These are phyloP conservation scores for Seira ritae DNA, from an alignment of 2,888 invertebrate genomes.

Conservation along the genomic window DNA sequence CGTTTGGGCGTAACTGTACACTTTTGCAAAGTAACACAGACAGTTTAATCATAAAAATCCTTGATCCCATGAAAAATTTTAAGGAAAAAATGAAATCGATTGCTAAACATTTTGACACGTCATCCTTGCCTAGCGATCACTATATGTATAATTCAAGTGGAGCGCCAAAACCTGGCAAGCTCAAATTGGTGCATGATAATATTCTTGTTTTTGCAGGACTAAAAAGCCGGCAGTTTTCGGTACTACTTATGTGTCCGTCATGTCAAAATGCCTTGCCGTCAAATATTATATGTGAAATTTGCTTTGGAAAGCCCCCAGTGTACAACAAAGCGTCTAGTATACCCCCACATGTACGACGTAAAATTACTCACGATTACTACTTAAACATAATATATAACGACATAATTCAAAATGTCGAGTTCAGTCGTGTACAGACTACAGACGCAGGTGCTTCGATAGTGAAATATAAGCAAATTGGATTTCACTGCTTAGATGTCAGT, in stretches of 20 bases:
- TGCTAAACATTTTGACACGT: background rate
- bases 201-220: background rate
- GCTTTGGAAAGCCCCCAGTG: background rate
- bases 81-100: background rate
- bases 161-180: too few relatives aligned
- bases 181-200: conserved; percentile 7
- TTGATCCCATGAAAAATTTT: background rate
- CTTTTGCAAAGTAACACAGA: conserved; percentile 2
- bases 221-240: background rate
- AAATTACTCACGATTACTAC: background rate
- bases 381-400: background rate
- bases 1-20: background rate
- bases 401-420: background rate
- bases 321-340: background rate
- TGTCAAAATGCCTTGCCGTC: background rate
- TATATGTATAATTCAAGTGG: background rate
- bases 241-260: background rate
- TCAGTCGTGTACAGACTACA: background rate
- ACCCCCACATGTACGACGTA: background rate
- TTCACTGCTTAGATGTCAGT: background rate
- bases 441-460: background rate
- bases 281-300: background rate
- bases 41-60: background rate
- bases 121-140: background rate
- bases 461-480: background rate